Conservation (phyloP, 2,797 vertebrate species). For the Falco columbarius region DNA sequence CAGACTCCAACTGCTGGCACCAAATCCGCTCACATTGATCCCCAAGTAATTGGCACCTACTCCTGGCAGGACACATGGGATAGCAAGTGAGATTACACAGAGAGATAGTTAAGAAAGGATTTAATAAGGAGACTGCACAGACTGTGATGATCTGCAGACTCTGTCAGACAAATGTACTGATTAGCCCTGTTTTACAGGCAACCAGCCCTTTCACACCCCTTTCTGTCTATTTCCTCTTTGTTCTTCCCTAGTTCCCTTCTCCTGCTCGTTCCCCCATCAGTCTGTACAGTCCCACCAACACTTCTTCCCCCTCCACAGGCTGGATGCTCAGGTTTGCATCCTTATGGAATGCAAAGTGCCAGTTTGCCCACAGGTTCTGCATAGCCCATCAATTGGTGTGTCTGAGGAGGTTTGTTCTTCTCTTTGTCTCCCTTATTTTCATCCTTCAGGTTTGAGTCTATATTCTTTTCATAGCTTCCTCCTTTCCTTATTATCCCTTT, state of each 20-base stretch:
- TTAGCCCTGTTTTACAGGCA: background rate
- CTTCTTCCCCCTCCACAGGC: too few species aligned
- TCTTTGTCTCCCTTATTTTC: background rate
- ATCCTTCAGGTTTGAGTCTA: background rate
- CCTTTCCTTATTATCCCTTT: background rate
- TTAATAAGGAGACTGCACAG: background rate
- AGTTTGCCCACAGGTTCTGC: background rate
- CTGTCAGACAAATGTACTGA: too few species aligned
- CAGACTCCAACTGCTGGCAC: background rate
- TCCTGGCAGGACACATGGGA: background rate
- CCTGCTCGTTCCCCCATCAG: background rate
- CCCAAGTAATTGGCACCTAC: background rate
- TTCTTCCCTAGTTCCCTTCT: background rate
- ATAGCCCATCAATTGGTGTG: background rate
- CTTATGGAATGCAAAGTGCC: background rate
- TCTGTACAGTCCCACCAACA: background rate
- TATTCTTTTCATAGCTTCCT: background rate
- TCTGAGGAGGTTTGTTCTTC: background rate
- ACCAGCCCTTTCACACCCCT: background rate
- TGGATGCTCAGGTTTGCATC: background rate
- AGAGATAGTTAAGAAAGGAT: background rate
- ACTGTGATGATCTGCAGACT: too few species aligned
- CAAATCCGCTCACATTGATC: background rate
- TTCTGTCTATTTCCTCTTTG: background rate
- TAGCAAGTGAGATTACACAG: background rate